phyloP scores from a whole-genome alignment of 2,888 invertebrate genomes.

The Plebejus anna region DNA sequence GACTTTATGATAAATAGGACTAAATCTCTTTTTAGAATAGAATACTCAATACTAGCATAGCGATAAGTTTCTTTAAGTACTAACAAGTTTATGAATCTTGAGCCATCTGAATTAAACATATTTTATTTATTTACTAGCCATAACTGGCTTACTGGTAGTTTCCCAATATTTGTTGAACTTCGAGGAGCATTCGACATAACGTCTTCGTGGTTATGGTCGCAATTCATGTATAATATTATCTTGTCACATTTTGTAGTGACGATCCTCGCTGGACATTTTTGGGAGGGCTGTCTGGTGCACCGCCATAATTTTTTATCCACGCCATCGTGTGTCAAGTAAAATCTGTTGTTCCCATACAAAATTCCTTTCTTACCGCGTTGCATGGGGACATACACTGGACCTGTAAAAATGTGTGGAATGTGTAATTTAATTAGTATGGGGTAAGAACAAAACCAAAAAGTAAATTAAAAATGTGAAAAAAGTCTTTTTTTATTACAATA shows the following conservation, averaged over 20 bases:
- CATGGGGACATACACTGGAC: not conserved
- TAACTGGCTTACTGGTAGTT: not conserved
- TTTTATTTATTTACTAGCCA: too few relatives aligned
- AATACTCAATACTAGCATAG: too few relatives aligned
- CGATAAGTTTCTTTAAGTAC: too few relatives aligned
- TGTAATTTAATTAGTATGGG: not conserved
- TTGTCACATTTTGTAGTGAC: slow-evolving; percentile 2
- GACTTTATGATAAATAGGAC: too few relatives aligned
- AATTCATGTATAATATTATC: not conserved
- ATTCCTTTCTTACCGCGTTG: not conserved
- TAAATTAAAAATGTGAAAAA: not conserved
- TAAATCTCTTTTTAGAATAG: too few relatives aligned
- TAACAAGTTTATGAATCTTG: too few relatives aligned
- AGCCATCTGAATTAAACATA: too few relatives aligned
- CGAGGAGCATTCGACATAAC: not conserved
- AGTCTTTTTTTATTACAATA: not conserved
- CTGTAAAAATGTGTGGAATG: not conserved
- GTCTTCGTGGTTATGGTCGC: slow-evolving; percentile 10
- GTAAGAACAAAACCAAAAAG: not conserved
- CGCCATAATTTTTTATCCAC: not conserved
- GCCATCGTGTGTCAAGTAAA: not conserved
- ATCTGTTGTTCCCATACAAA: not conserved
- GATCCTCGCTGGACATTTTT: not conserved
- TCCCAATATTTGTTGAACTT: not conserved
- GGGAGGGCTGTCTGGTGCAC: not conserved